Conservation (phyloP, 2,888 invertebrate species). For the Uloborus plumipes region DNA sequence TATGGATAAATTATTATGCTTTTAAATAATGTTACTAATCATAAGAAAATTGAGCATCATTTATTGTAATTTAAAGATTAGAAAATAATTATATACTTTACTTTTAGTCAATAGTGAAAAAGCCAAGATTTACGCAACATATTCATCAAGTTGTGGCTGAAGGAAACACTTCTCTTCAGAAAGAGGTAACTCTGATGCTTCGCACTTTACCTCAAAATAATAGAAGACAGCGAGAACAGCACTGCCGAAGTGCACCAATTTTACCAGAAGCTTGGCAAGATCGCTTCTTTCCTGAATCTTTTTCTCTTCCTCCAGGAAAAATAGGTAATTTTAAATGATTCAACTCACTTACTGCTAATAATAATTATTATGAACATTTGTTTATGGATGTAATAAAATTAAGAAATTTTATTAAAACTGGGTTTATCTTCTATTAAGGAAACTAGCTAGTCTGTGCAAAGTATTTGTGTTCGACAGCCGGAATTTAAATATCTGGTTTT, state of each 20-base stretch:
- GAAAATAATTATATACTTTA: not conserved
- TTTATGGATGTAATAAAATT: no score
- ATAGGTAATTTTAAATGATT: constrained; percentile 21
- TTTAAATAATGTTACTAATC: not conserved
- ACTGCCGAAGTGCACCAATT: constrained; percentile 51
- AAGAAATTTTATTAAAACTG: no score
- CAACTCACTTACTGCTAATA: not conserved
- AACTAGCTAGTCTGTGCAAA: no score
- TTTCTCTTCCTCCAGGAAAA: constrained; percentile 51
- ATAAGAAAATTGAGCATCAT: no score
- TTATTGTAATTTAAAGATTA: no score
- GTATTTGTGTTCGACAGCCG: no score
- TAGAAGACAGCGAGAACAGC: constrained; percentile 24
- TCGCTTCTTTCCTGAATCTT: constrained; percentile 47
- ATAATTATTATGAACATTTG: not conserved
- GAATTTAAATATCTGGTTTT: no score
- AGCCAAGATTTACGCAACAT: constrained; percentile 64
- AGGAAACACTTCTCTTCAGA: constrained; percentile 62
- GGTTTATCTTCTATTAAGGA: no score
- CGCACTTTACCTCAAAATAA: constrained; percentile 40
- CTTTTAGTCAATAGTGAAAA: constrained; percentile 64
- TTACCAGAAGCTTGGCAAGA: constrained; percentile 59
- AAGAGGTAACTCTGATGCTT: constrained; percentile 59
- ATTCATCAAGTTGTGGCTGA: constrained; percentile 63
- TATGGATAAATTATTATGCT: not conserved